These are phyloP conservation scores for Drosophila mimetica DNA, from an alignment of 2,888 invertebrate species.

Conservation along the genomic window DNA sequence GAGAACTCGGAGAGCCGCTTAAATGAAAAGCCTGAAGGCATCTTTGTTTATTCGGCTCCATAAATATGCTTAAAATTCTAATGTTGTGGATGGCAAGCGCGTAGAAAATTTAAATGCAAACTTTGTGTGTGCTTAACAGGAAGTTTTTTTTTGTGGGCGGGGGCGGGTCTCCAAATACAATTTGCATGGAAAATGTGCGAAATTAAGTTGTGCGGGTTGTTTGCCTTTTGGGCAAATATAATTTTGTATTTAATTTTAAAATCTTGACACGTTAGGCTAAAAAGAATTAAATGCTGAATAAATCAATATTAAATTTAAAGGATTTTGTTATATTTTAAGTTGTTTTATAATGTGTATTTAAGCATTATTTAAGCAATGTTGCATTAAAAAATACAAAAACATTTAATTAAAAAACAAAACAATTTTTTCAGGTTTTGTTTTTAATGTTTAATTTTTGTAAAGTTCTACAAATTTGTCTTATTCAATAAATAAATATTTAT, in stretches of 20 bases:
- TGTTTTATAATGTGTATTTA: too few species aligned
- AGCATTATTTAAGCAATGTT: too few species aligned
- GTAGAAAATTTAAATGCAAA: slow-evolving; percentile 61
- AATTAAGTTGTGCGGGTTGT: slow-evolving; percentile 25
- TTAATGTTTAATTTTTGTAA: too few species aligned
- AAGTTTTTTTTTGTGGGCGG: slow-evolving; percentile 2
- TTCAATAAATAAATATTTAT: too few species aligned
- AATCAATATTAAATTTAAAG: too few species aligned
- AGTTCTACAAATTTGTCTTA: too few species aligned
- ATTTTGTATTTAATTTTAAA: neutral
- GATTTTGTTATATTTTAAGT: too few species aligned
- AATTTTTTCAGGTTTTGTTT: too few species aligned
- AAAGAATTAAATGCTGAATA: too few species aligned
- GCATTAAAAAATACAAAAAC: too few species aligned
- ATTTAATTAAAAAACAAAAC: too few species aligned
- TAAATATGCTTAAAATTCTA: slow-evolving; percentile 54
- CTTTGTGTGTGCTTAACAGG: slow-evolving; percentile 41
- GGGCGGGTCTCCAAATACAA: neutral
- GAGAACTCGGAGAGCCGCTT: slow-evolving; percentile 19
- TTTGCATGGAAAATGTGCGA: slow-evolving; percentile 23
- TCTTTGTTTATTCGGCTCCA: slow-evolving; percentile 31
- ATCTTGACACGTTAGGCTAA: too few species aligned
- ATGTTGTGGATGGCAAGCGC: slow-evolving; percentile 19
- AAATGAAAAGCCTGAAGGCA: slow-evolving; percentile 33
- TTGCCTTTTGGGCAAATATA: neutral